phyloP scores from a whole-genome alignment of 2,888 invertebrate species.

The Cheilosia grossa region DNA sequence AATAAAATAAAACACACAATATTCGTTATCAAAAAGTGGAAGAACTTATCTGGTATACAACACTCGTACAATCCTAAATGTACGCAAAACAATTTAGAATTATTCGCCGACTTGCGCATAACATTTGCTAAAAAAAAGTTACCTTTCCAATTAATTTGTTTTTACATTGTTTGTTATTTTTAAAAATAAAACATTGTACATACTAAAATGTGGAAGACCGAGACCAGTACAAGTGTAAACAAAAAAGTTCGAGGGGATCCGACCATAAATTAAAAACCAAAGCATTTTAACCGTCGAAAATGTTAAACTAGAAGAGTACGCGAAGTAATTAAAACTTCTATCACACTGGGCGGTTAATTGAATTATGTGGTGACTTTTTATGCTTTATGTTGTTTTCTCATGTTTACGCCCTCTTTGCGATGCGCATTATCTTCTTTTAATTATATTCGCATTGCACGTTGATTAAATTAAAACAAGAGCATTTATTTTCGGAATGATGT shows the following conservation, averaged over 20 bases:
- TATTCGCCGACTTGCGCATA: slow-evolving; percentile 5
- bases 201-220: slow-evolving; percentile 17
- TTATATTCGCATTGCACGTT: slow-evolving; percentile 32
- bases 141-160: slow-evolving; percentile 7
- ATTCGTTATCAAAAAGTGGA: too few relatives aligned
- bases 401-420: slow-evolving; percentile 23
- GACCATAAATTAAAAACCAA: slow-evolving; percentile 57
- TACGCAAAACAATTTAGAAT: not conserved
- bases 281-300: slow-evolving; percentile 62
- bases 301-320: slow-evolving; percentile 51
- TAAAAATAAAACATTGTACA: slow-evolving; percentile 29
- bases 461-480: slow-evolving; percentile 35
- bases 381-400: slow-evolving; percentile 49
- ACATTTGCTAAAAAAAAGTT: not conserved
- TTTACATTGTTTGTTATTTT: slow-evolving; percentile 18
- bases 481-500: slow-evolving; percentile 5
- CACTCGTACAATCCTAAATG: not conserved
- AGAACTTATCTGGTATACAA: too few relatives aligned
- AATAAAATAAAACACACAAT: not conserved
- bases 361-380: slow-evolving; percentile 69
- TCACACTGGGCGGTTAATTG: slow-evolving; percentile 66
- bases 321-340: slow-evolving; percentile 63
- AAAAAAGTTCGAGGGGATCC: slow-evolving; percentile 55
- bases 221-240: slow-evolving; percentile 30
- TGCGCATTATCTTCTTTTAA: slow-evolving; percentile 33